These are phyloP conservation scores for Ranitomeya variabilis DNA, from an alignment of 2,113 vertebrate species.

Conservation along the genomic window DNA sequence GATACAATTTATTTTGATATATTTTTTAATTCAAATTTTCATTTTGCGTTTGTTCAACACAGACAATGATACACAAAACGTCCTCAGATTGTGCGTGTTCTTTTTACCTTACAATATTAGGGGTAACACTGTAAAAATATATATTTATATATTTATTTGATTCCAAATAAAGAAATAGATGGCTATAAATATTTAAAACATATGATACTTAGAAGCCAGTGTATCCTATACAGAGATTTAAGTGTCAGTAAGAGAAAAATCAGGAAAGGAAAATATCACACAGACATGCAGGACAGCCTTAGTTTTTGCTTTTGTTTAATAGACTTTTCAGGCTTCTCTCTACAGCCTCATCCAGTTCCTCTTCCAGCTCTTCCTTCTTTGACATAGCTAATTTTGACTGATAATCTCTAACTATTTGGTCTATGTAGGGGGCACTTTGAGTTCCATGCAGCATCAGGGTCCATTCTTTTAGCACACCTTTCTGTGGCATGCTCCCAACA, in stretches of 20 bases:
- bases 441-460: slow-evolving; percentile 98
- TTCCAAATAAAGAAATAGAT: slow-evolving; percentile 73
- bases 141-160: slow-evolving; percentile 69
- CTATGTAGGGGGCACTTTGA: slow-evolving; percentile 97
- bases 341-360: slow-evolving; percentile 95
- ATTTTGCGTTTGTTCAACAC: slow-evolving; percentile 17
- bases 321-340: slow-evolving; percentile 94
- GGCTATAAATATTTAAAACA: slow-evolving; percentile 73
- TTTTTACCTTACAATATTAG: slow-evolving; percentile 68
- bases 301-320: slow-evolving; percentile 90
- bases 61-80: slow-evolving; percentile 71
- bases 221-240: slow-evolving; percentile 54
- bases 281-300: slow-evolving; percentile 75
- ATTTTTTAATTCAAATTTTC: not conserved
- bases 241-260: slow-evolving; percentile 62
- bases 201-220: slow-evolving; percentile 75
- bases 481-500: slow-evolving; percentile 80
- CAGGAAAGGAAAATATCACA: slow-evolving; percentile 59
- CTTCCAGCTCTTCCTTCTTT: slow-evolving; percentile 98
- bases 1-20: not conserved
- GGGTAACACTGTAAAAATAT: slow-evolving; percentile 70
- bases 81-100: slow-evolving; percentile 84
- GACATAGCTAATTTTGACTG: slow-evolving; percentile 99
- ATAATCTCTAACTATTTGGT: slow-evolving; percentile 97
- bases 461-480: slow-evolving; percentile 93